phyloP scores from a whole-genome alignment of 1,140 invertebrate genomes.

The Papilio machaon region DNA sequence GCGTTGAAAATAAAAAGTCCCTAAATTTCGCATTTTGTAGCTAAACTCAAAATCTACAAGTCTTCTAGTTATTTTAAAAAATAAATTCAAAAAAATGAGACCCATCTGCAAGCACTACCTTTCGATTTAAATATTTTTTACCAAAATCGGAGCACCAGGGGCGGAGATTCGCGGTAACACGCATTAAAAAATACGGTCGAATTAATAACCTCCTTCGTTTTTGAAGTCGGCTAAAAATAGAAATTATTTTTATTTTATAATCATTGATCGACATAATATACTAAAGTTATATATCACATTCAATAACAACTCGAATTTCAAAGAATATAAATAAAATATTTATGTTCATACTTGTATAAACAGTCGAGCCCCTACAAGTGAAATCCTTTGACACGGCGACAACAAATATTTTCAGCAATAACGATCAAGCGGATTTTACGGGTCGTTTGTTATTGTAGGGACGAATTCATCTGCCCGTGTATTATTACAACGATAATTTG shows the following conservation, averaged over 20 bases:
- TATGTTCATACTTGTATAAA: not conserved
- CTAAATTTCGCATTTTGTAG: too few relatives aligned
- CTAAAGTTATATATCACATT: not conserved
- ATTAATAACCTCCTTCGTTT: too few relatives aligned
- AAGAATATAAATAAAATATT: constrained; percentile 4
- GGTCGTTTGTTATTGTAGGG: constrained; percentile 12
- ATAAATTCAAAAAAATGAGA: too few relatives aligned
- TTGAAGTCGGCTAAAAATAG: too few relatives aligned
- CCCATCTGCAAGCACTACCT: too few relatives aligned
- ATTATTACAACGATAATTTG: constrained; percentile 1
- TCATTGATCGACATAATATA: not conserved
- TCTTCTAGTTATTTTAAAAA: too few relatives aligned
- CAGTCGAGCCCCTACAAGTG: not conserved
- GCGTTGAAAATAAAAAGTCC: too few relatives aligned
- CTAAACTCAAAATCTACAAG: too few relatives aligned
- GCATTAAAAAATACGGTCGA: too few relatives aligned
- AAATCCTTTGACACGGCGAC: constrained; percentile 20
- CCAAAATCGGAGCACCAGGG: too few relatives aligned
- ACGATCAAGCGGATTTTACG: constrained; percentile 16
- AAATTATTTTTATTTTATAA: not conserved
- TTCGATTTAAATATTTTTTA: too few relatives aligned
- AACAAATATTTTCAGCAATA: constrained; percentile 8
- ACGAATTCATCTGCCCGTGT: constrained; percentile 4
- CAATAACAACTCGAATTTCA: not conserved
- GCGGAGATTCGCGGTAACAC: too few relatives aligned